Conservation (phyloP, 2,113 vertebrate genomes). For the Boulengeromyrus knoepffleri region DNA sequence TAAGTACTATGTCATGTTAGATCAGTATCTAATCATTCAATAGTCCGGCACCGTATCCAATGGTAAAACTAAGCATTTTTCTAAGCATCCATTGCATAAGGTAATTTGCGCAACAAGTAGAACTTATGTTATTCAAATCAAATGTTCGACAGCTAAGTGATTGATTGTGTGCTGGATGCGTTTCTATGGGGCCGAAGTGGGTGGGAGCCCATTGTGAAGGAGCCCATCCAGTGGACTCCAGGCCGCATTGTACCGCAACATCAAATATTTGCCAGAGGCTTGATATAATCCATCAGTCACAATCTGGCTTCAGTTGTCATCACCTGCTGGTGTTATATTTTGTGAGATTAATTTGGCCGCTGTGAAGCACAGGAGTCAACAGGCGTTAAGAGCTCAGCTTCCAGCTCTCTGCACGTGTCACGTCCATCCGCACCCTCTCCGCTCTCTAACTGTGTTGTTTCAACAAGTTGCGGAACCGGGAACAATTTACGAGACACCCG, state of each 20-base stretch:
- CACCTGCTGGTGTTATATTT: background rate
- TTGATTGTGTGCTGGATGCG: background rate
- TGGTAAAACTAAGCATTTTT: background rate
- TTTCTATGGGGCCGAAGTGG: background rate
- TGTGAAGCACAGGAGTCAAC: background rate
- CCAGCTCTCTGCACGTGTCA: background rate
- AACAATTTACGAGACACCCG: background rate
- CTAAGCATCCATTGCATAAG: background rate
- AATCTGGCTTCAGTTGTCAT: background rate
- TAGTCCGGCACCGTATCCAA: background rate
- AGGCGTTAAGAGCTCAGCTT: background rate
- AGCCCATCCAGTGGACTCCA: background rate
- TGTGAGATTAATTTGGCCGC: background rate
- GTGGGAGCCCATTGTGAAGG: background rate
- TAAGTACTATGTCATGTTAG: background rate
- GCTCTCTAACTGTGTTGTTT: background rate
- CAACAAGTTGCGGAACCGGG: background rate
- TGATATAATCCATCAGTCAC: background rate
- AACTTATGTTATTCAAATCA: background rate
- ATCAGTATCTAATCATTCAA: background rate
- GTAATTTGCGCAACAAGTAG: background rate
- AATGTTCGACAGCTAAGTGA: background rate
- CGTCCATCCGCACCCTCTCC: background rate
- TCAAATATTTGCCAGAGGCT: background rate
- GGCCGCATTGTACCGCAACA: background rate